Evolutionary conservation across 92 coral and sea anemone genomes (phyloP).

Genomic region (Palythoa heliodiscus): DNA sequence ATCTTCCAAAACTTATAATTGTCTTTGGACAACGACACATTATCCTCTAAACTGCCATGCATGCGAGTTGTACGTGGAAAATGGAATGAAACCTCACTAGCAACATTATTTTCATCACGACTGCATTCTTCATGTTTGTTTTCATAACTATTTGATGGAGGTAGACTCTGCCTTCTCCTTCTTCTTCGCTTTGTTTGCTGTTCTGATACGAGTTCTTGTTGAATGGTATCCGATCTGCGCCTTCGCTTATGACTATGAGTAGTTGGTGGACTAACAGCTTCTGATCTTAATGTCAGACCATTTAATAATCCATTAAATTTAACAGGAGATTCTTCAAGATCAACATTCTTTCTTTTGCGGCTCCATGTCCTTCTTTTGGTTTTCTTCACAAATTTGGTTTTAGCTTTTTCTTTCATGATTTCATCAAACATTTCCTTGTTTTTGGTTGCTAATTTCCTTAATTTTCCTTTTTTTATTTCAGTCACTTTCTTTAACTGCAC

Average conservation of each 20-base stretch:
- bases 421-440: slow-evolving; percentile 42
- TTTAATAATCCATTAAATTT: slow-evolving; percentile 21
- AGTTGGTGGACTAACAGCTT: slow-evolving; percentile 11
- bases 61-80: slow-evolving; percentile 35
- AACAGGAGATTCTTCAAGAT: slow-evolving; percentile 8
- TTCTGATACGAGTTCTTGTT: slow-evolving; percentile 7
- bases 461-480: slow-evolving; percentile 36
- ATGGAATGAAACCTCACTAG: not conserved
- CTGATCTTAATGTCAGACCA: slow-evolving; percentile 31
- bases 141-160: not conserved
- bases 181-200: not conserved
- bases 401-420: slow-evolving; percentile 45
- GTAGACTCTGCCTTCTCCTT: not conserved
- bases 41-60: slow-evolving; percentile 25
- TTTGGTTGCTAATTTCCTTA: slow-evolving; percentile 37
- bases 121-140: not conserved
- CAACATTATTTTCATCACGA: not conserved
- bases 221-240: not conserved
- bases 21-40: slow-evolving; percentile 34
- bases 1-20: slow-evolving; percentile 45
- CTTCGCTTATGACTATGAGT: not conserved
- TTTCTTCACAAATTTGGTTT: slow-evolving; percentile 24
- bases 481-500: slow-evolving; percentile 39
- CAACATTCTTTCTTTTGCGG: not conserved
- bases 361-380: slow-evolving; percentile 12